Percentiles rank a stretch among this genome's conserved stretches.
These are phyloP conservation scores for Lota lota DNA, from an alignment of 2,113 vertebrate species.

Conservation along the genomic window DNA sequence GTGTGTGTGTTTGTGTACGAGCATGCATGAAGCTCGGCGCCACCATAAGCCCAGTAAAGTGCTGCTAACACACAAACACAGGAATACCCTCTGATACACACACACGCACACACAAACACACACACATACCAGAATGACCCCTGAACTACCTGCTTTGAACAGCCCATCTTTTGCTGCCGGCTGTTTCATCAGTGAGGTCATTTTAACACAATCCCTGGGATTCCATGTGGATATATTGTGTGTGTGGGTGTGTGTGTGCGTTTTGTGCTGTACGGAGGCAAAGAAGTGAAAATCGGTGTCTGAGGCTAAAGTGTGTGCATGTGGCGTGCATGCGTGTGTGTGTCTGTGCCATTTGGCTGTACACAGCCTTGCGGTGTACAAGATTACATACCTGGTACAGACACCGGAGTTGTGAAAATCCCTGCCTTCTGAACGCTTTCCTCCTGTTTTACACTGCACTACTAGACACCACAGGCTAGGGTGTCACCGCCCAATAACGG, in stretches of 20 bases:
- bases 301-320: no score
- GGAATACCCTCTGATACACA: slow-evolving; percentile 24
- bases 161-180: slow-evolving; percentile 38
- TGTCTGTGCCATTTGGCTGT: no score
- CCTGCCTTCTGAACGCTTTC: no score
- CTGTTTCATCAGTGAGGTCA: slow-evolving; percentile 55
- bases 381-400: neutral
- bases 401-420: no score
- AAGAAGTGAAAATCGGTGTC: no score
- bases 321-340: no score
- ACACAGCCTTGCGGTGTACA: neutral
- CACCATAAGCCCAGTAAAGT: slow-evolving; percentile 38
- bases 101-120: slow-evolving; percentile 26
- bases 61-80: slow-evolving; percentile 39
- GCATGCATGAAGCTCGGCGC: slow-evolving; percentile 9
- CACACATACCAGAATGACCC: slow-evolving; percentile 15
- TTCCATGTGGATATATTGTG: slow-evolving; percentile 16
- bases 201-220: slow-evolving; percentile 37
- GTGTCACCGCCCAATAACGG: no score
- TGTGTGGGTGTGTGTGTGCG: neutral
- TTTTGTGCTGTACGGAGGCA: no score
- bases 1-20: slow-evolving; percentile 47
- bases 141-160: slow-evolving; percentile 55
- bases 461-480: no score
- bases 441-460: no score